Percentiles rank a stretch among this genome's conserved stretches.
These are phyloP conservation scores for Bombus waltoni DNA, from an alignment of 1,140 invertebrate genomes.

Conservation along the genomic window DNA sequence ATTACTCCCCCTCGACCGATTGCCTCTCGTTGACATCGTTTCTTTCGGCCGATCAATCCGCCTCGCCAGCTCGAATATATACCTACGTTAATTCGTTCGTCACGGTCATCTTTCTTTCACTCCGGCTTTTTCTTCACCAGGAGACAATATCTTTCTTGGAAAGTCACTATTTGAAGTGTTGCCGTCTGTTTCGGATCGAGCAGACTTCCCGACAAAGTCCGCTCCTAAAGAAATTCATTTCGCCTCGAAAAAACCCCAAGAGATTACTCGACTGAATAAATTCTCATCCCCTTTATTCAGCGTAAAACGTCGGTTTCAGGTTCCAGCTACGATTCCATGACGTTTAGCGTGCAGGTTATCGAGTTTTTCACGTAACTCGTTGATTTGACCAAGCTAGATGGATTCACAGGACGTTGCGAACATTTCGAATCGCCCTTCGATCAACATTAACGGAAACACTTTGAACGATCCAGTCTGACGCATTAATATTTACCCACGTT, in stretches of 20 bases:
- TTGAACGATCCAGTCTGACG: conserved; percentile 12
- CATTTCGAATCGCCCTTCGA: neutral
- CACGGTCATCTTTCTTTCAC: too few species aligned
- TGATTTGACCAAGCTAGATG: neutral
- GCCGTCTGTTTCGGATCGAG: neutral
- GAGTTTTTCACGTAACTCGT: neutral
- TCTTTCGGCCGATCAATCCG: conserved; percentile 4
- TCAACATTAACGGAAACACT: neutral
- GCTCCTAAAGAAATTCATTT: neutral
- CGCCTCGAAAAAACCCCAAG: too few species aligned
- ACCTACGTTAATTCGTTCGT: neutral
- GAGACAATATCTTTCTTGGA: neutral
- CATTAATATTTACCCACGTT: conserved; percentile 27
- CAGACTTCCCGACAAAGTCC: too few species aligned
- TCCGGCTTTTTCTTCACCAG: neutral
- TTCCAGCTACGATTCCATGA: neutral
- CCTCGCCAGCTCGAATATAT: neutral
- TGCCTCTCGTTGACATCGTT: conserved; percentile 20
- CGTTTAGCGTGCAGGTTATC: neutral
- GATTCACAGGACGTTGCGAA: neutral
- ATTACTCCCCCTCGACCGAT: neutral
- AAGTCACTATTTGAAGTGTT: neutral
- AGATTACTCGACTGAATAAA: neutral
- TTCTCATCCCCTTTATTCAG: neutral
- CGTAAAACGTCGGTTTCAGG: neutral